Base-by-base conservation (phyloP, 2,113 vertebrate genomes). In the Indicator indicator region DNA sequence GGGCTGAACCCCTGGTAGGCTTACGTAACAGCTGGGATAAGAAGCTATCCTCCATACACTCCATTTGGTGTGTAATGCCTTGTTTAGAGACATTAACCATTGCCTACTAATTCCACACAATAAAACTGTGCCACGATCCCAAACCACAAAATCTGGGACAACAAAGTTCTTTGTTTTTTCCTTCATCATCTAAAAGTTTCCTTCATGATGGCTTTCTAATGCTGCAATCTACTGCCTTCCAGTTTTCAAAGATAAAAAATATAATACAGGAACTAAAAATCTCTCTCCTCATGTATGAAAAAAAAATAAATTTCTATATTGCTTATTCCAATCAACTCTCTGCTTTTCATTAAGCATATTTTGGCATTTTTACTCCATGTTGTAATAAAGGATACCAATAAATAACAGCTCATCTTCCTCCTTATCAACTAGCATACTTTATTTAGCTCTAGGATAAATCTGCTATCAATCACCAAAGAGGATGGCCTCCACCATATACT, bases 251-350 rank as follows among this genome's bases (percentile, higher is more conserved):
- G 15, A 58, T 28, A 78, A 1, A 6, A 91, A 84, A 84, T 75
- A 74, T 33, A 44, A 48, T 36, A 58, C 77, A 95, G 91, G 38
- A 93, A 72, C 15, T 62, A 86, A 48, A 92, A 86, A 95, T 79
- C 54, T 21, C 74, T n/a, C 38, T 38, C 75, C 38, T 27, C 30
- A 24, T 44, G 94, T 0, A 3, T 16, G 65, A 44, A 94, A 89
- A 89, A 87, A 16, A 42, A 27, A 82, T 90, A n/a, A n/a, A n/a
- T 93, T 94, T 65, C 83, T 81, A 77, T 68, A 84, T 59, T 55
- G 33, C 44, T 94, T 72, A 30, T 69, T 95, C 33, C 81, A 94
- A 36, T 69, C 67, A 78, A 71, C 58, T 67, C 21, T 64, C 89
- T 89, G 81, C 7, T 83, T 78, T 90, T 81, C 58, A 89, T 78